Evolutionary conservation across 2,797 vertebrate genomes (phyloP).

Genomic region (Melanotaenia parkinsoni): DNA sequence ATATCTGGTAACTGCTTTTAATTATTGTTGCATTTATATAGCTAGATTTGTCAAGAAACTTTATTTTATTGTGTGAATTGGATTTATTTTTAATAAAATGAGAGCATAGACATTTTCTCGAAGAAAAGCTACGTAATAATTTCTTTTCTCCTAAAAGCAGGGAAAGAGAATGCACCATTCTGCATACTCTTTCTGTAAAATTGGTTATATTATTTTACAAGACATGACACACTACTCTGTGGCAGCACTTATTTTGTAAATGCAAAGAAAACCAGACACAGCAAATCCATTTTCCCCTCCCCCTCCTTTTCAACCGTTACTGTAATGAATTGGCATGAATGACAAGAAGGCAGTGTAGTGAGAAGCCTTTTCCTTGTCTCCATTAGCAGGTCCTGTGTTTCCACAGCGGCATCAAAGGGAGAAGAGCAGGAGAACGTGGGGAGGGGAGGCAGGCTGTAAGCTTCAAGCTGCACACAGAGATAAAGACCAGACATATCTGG

Average conservation of each 20-base stretch:
- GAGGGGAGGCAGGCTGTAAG: slow-evolving; percentile 62
- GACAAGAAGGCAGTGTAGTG: slow-evolving; percentile 61
- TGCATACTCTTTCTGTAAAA: slow-evolving; percentile 11
- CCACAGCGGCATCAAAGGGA: slow-evolving; percentile 75
- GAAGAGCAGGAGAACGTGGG: slow-evolving; percentile 61
- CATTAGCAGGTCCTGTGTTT: slow-evolving; percentile 78
- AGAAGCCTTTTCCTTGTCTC: slow-evolving; percentile 72
- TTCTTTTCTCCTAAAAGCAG: too few relatives aligned
- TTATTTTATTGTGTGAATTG: background rate
- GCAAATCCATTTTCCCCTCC: slow-evolving; percentile 29
- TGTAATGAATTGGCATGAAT: slow-evolving; percentile 71
- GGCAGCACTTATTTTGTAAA: slow-evolving; percentile 6
- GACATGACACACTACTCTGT: slow-evolving; percentile 29
- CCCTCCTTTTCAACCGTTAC: slow-evolving; percentile 52
- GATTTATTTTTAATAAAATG: too few relatives aligned
- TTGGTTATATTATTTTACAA: slow-evolving; percentile 36
- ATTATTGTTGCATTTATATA: too few relatives aligned
- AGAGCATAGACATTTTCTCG: background rate
- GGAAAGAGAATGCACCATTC: background rate
- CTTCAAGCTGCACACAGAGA: slow-evolving; percentile 84
- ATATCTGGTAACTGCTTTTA: too few relatives aligned
- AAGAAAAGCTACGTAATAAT: too few relatives aligned
- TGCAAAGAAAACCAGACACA: slow-evolving; percentile 34
- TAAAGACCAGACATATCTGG: slow-evolving; percentile 81
- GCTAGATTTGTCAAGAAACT: background rate